Percentiles rank a stretch among this genome's conserved stretches.
Evolutionary conservation across 2,888 invertebrate genomes (phyloP).

Genomic region (Sinohyriopsis cumingii): DNA sequence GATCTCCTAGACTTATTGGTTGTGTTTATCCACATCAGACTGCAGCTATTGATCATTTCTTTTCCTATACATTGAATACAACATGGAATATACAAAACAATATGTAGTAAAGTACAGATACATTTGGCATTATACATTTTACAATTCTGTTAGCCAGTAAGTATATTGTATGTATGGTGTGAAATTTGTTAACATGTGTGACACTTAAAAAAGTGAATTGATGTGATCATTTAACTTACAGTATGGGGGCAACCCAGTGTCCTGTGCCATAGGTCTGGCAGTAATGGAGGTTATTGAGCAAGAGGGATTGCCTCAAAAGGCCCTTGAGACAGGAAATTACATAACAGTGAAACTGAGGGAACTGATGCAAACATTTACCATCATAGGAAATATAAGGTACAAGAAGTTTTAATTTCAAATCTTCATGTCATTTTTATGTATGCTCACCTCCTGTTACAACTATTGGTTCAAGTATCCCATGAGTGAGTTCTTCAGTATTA

Average conservation of each 20-base stretch:
- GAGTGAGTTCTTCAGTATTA: not conserved
- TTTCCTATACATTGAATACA: too few relatives aligned
- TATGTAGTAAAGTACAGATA: too few relatives aligned
- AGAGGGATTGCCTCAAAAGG: slow-evolving; percentile 88
- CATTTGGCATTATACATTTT: too few relatives aligned
- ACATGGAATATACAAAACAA: too few relatives aligned
- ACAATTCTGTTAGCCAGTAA: too few relatives aligned
- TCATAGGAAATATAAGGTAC: slow-evolving; percentile 80
- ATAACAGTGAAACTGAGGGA: slow-evolving; percentile 79
- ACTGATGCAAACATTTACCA: slow-evolving; percentile 81
- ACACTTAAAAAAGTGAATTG: too few relatives aligned
- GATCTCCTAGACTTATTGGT: too few relatives aligned
- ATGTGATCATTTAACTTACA: slow-evolving; percentile 69
- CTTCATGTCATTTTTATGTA: not conserved
- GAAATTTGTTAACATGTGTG: too few relatives aligned
- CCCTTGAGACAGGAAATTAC: slow-evolving; percentile 86
- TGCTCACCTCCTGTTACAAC: not conserved
- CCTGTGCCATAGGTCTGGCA: slow-evolving; percentile 95
- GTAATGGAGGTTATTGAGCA: slow-evolving; percentile 94
- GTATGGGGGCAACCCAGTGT: slow-evolving; percentile 99
- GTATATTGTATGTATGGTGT: too few relatives aligned
- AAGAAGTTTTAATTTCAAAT: not conserved
- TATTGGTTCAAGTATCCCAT: not conserved
- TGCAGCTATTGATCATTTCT: too few relatives aligned
- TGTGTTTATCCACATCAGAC: too few relatives aligned